Conservation (phyloP, 2,113 vertebrate species). For the Cettia cetti region DNA sequence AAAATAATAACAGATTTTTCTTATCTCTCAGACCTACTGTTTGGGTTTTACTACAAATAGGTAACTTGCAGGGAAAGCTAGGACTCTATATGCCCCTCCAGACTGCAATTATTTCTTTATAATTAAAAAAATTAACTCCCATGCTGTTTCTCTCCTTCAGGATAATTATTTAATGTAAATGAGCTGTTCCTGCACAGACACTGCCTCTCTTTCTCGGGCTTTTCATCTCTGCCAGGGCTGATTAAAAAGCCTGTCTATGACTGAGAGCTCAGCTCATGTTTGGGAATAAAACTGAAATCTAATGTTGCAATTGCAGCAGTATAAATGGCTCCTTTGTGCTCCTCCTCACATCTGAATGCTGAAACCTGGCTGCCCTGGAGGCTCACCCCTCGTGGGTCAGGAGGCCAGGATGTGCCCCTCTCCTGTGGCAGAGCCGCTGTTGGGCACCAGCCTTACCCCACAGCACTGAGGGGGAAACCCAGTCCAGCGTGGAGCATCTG, state of each 20-base stretch:
- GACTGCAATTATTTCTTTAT: conserved; percentile 45
- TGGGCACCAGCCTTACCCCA: neutral
- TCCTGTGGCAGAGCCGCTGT: neutral
- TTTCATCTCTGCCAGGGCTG: conserved; percentile 67
- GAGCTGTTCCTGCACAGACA: conserved; percentile 60
- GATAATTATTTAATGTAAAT: conserved; percentile 69
- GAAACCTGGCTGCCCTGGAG: conserved; percentile 52
- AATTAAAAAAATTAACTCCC: conserved; percentile 66
- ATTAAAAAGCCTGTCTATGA: conserved; percentile 61
- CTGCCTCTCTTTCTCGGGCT: conserved; percentile 58
- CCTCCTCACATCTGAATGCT: conserved; percentile 15
- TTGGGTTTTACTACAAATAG: neutral
- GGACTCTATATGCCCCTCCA: conserved; percentile 9
- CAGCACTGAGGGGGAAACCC: neutral
- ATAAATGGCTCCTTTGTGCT: conserved; percentile 70
- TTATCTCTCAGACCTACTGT: neutral
- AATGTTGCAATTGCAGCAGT: conserved; percentile 56
- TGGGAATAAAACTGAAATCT: conserved; percentile 67
- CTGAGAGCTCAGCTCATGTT: conserved; percentile 55
- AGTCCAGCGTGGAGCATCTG: neutral
- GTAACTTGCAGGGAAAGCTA: conserved; percentile 21
- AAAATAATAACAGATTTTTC: neutral
- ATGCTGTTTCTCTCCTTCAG: conserved; percentile 49
- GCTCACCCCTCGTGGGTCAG: conserved; percentile 15
- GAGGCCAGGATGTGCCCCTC: conserved; percentile 30